These are phyloP conservation scores for Procambarus virginalis DNA, from an alignment of 1,140 invertebrate genomes.

Conservation along the genomic window DNA sequence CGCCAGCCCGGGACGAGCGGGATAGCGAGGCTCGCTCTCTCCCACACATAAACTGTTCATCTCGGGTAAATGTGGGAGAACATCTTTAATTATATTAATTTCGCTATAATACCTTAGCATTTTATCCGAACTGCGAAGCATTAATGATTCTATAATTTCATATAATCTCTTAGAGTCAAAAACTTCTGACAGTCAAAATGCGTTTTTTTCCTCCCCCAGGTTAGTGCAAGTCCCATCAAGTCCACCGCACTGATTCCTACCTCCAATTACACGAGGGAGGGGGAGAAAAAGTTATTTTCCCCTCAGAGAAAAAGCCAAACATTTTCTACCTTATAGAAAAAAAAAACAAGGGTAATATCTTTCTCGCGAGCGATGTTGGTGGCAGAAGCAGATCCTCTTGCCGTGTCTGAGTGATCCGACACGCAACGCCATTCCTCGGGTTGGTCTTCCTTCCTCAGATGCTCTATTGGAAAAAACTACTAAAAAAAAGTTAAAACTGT, in stretches of 20 bases:
- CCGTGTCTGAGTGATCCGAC: too few relatives aligned
- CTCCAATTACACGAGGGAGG: neutral
- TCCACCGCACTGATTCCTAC: neutral
- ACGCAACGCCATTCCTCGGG: too few relatives aligned
- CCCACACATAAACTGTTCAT: neutral
- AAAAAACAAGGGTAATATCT: too few relatives aligned
- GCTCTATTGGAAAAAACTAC: too few relatives aligned
- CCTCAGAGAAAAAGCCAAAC: too few relatives aligned
- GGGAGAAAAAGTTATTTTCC: conserved; percentile 5
- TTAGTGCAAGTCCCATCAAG: neutral
- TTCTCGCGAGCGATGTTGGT: too few relatives aligned
- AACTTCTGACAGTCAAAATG: neutral
- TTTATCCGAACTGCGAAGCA: neutral
- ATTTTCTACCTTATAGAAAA: too few relatives aligned
- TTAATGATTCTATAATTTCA: neutral
- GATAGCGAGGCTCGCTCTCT: too few relatives aligned
- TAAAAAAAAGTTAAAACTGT: too few relatives aligned
- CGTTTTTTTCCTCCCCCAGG: neutral
- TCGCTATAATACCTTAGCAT: neutral
- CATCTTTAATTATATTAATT: neutral
- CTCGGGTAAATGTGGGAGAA: neutral
- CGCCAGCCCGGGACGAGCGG: too few relatives aligned
- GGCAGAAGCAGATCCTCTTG: too few relatives aligned
- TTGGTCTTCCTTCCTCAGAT: too few relatives aligned
- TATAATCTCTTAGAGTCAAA: neutral